These are phyloP conservation scores for Merodon equestris DNA, from an alignment of 2,888 invertebrate genomes.

Conservation along the genomic window DNA sequence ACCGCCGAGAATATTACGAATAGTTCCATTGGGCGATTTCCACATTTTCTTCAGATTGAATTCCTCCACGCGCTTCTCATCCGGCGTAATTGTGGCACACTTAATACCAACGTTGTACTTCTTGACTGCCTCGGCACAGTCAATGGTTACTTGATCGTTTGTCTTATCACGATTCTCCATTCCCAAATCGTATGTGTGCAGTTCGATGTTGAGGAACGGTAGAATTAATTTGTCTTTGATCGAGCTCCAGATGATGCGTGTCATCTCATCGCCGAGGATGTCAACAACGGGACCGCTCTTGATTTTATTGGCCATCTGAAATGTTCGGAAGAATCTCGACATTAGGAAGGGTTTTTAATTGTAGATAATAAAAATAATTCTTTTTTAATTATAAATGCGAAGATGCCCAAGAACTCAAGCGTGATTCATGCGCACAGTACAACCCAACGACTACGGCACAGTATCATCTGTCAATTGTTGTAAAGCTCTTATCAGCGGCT, in stretches of 20 bases:
- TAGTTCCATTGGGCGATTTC: slow-evolving; percentile 94
- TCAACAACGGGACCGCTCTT: slow-evolving; percentile 94
- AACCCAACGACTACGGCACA: not conserved
- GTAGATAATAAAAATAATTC: too few relatives aligned
- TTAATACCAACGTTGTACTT: slow-evolving; percentile 99
- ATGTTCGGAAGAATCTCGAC: slow-evolving; percentile 56
- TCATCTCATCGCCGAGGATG: slow-evolving; percentile 97
- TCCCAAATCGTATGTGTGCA: slow-evolving; percentile 96
- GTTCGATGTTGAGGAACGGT: slow-evolving; percentile 96
- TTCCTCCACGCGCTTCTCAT: slow-evolving; percentile 96
- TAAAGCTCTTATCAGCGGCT: slow-evolving; percentile 24
- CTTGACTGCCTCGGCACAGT: slow-evolving; percentile 97
- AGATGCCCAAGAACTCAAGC: slow-evolving; percentile 7
- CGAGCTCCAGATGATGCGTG: slow-evolving; percentile 98
- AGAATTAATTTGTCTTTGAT: slow-evolving; percentile 98
- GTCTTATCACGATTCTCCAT: slow-evolving; percentile 97
- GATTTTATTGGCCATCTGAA: slow-evolving; percentile 81
- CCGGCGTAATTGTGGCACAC: slow-evolving; percentile 99
- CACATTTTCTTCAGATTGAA: slow-evolving; percentile 93
- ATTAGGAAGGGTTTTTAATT: slow-evolving; percentile 28
- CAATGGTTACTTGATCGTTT: slow-evolving; percentile 96
- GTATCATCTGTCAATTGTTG: slow-evolving; percentile 28
- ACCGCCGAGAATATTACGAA: slow-evolving; percentile 91
- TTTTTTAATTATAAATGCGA: too few relatives aligned
- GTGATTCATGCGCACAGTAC: slow-evolving; percentile 12